Evolutionary conservation across 2,888 invertebrate species (phyloP).

Genomic region (Perdita meconis): DNA sequence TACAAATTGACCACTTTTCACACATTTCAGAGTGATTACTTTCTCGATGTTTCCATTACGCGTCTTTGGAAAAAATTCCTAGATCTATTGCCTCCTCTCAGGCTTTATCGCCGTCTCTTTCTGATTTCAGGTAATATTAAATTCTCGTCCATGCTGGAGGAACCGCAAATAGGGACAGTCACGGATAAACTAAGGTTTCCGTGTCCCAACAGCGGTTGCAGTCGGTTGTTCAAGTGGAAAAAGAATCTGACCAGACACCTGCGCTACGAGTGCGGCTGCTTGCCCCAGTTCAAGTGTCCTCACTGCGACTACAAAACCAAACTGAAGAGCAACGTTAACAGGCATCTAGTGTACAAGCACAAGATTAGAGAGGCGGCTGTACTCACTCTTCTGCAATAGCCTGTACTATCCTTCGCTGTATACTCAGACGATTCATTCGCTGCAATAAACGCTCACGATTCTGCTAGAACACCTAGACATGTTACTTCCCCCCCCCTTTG

Average conservation of each 20-base stretch:
- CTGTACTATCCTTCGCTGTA: neutral
- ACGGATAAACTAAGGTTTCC: neutral
- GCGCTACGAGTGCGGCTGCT: conserved; percentile 72
- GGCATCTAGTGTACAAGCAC: neutral
- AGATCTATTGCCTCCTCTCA: too few species aligned
- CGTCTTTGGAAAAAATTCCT: too few species aligned
- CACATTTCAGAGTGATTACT: too few species aligned
- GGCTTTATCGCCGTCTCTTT: neutral
- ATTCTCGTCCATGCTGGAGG: neutral
- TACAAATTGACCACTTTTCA: too few species aligned
- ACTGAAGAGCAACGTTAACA: neutral
- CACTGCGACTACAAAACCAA: conserved; percentile 53
- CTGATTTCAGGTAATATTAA: conserved; percentile 31
- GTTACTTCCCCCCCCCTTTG: neutral
- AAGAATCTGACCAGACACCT: neutral
- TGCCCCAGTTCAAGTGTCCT: conserved; percentile 72
- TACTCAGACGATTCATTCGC: neutral
- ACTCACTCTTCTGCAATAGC: neutral
- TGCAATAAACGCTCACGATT: neutral
- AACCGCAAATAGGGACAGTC: neutral
- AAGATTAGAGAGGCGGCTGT: neutral
- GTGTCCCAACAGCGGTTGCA: conserved; percentile 50
- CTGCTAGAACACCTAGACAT: neutral
- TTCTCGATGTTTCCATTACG: too few species aligned
- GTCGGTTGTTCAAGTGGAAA: conserved; percentile 68